Base-by-base conservation (phyloP, 2,113 vertebrate species). In the Ptyas mucosa region DNA sequence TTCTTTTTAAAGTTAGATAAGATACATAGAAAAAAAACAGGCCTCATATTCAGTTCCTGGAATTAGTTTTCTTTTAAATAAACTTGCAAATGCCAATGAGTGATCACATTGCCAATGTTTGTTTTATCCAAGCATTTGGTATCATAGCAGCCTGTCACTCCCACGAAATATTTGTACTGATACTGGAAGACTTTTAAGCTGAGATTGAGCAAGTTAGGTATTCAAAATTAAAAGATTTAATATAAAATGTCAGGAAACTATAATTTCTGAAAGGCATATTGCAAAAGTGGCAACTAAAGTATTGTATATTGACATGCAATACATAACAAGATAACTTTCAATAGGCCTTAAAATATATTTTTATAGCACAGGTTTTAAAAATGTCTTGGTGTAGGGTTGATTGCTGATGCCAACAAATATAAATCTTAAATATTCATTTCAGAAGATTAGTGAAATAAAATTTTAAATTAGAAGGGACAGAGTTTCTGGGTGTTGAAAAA, bases 71-170 rank as follows among this genome's bases (percentile, higher is more conserved):
- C 24, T 92, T 57, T 81, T 64, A 94, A 26, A 88, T 51, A 92
- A 81, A 75, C 85, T 92, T 75, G 34, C 91, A 92, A 90, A 94
- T 92, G 91, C 93, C 93, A 92, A 75, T 87, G 88, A 39, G 87
- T 54, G 55, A 85, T 92, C 23, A n/a, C 81, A 46, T 46, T 90
- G 88, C 58, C 91, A 92, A 75, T 90, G 91, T 90, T 90, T 92
- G 85, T 91, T 92, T 92, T 92, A 92, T 29, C 81, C 75, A 90
- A 91, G 81, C 58, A 94, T 90, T 39, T 92, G 88, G 91, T 92
- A 81, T 90, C 88, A 0, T 92, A 92, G 89, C 90, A 89, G 52
- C 58, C 69, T 75, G 12, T 75, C 57, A 34, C 23, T 90, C 86
- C 29, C 21, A 12, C 69, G 61, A 89, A 92, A 91, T 95, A 43